Conservation (phyloP, 2,888 invertebrate genomes). For the Cataglyphis albicans region DNA sequence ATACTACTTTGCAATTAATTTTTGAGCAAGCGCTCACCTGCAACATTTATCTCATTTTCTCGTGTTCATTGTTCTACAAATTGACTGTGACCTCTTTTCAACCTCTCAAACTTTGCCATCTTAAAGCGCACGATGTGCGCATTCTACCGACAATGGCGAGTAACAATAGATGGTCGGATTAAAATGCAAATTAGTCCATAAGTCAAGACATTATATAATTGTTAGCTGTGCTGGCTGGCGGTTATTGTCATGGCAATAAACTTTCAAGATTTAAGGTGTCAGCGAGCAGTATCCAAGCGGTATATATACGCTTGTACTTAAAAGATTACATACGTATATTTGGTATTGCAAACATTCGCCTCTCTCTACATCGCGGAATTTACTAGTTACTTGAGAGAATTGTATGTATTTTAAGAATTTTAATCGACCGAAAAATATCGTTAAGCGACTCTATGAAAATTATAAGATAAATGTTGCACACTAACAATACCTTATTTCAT, state of each 20-base stretch:
- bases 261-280: constrained; percentile 63
- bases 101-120: constrained; percentile 62
- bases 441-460: neutral
- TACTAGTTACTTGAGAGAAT: neutral
- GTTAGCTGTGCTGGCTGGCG: constrained; percentile 56
- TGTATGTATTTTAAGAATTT: neutral
- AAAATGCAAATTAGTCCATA: constrained; percentile 82
- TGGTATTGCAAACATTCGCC: constrained; percentile 20
- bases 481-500: neutral
- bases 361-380: neutral
- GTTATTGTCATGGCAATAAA: constrained; percentile 75
- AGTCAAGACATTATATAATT: constrained; percentile 77
- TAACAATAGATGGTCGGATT: constrained; percentile 79
- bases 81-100: constrained; percentile 51
- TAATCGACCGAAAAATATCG: neutral
- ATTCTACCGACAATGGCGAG: constrained; percentile 77
- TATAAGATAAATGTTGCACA: neutral
- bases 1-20: neutral
- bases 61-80: constrained; percentile 35
- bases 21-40: constrained; percentile 16
- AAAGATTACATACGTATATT: constrained; percentile 48
- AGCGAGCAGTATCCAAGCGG: constrained; percentile 44
- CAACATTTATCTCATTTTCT: constrained; percentile 27
- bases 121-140: constrained; percentile 57
- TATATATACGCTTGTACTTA: constrained; percentile 51